Base-by-base conservation (phyloP, 1,140 invertebrate genomes). In the Hycleus cichorii region DNA sequence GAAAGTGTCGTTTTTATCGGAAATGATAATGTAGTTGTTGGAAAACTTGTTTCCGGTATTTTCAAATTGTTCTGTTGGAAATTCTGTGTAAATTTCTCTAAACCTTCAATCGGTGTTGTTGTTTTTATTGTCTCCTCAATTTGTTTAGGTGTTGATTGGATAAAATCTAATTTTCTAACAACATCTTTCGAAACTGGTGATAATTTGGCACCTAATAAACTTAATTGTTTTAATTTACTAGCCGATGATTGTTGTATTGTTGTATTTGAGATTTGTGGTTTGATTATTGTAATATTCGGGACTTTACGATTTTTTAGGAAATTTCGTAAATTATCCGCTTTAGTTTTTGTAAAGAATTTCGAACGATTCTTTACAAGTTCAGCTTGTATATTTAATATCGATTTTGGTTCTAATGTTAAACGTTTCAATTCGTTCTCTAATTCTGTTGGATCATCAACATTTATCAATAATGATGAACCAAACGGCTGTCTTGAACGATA, bases 361-460 rank as follows among this genome's bases (percentile, higher is more conserved):
- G 49, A 52, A 39, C 57, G 58, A 25, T 67, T 62, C n/a, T 61
- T 43, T 6, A 67, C 52, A 46, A 62, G 54, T 53, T 72, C 63
- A 47, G 61, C 57, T 39, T 67, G 61, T 12, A 66, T 52, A 25
- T 67, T 50, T 11, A 58, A 27, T 4, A 68, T 46, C 54, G 63
- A 53, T 25, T 66, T 47, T 5, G 61, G 60, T 57, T 66, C 47
- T 39, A 71, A 43, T 47, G 64, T 57, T 27, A 73, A 49, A 38
- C 62, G 51, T 48, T 58, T 48, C 24, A 72, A 58, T 57, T 70
- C 60, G 6, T 68, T 64, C 43, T 64, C 63, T 26, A 70, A 57
- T 38, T 64, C 49, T 26, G 56, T 54, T 1, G 48, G 45, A 43
- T 64, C 60, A 42, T 68, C 62, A 39, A 66, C 26, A 46, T 57